phyloP scores from a whole-genome alignment of 2,888 invertebrate species.

The Drosophila borborema region DNA sequence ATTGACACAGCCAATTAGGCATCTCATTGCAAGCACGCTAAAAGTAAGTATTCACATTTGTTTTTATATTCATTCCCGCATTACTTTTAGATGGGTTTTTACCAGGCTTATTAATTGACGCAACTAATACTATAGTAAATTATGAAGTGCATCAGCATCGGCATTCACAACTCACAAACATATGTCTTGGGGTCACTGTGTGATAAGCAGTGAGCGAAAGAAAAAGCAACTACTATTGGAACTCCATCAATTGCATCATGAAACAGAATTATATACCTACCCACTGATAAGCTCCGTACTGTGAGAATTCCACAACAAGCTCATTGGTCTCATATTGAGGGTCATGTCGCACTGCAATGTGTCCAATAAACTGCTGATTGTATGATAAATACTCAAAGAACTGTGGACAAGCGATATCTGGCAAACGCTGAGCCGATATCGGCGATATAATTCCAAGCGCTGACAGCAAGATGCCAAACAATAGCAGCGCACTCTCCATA shows the following conservation, averaged over 20 bases:
- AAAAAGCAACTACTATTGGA: neutral
- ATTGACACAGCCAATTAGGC: conserved; percentile 24
- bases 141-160: neutral
- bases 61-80: neutral
- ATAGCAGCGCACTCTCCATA: conserved; percentile 19
- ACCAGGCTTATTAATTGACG: neutral
- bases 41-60: neutral
- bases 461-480: conserved; percentile 6
- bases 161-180: neutral
- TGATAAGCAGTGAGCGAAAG: conserved; percentile 33
- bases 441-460: conserved; percentile 8
- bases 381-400: conserved; percentile 47
- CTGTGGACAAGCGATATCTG: conserved; percentile 42
- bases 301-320: conserved; percentile 57
- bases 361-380: conserved; percentile 57
- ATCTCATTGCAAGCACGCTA: neutral
- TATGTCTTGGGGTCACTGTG: conserved; percentile 11
- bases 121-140: neutral
- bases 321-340: conserved; percentile 33
- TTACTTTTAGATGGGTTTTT: neutral
- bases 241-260: neutral
- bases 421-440: conserved; percentile 33
- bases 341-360: conserved; percentile 45
- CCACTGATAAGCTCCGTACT: conserved; percentile 49
- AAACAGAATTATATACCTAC: conserved; percentile 27